Percentiles rank a stretch among this genome's conserved stretches.
Conservation (phyloP, 2,888 invertebrate species). For the Lepidocyrtinus sp. region DNA sequence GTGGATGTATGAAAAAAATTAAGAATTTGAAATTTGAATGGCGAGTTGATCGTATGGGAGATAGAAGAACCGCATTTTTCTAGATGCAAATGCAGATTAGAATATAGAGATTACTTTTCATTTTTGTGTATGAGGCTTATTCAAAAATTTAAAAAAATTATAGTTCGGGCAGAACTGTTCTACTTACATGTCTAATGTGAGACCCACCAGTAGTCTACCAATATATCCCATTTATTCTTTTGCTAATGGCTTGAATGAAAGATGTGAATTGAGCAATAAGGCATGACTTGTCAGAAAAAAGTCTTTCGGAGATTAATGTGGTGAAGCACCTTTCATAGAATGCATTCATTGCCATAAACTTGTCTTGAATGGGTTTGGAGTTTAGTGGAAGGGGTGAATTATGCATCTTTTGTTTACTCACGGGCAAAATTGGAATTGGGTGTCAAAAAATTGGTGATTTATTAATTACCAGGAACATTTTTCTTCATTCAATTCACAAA, state of each 20-base stretch:
- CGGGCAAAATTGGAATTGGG: slow-evolving; percentile 29
- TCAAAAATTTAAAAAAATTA: no score
- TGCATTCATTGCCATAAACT: no score
- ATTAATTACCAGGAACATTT: slow-evolving; percentile 31
- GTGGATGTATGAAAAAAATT: background rate
- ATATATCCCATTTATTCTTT: no score
- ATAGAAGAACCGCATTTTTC: slow-evolving; percentile 28
- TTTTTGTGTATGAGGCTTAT: no score
- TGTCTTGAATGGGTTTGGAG: no score
- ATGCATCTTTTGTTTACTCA: slow-evolving; percentile 36
- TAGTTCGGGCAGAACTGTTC: no score
- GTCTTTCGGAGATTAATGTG: slow-evolving; percentile 43
- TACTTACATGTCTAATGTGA: no score
- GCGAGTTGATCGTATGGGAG: slow-evolving; percentile 8
- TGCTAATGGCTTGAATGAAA: slow-evolving; percentile 18
- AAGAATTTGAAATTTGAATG: no score
- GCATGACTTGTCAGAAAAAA: slow-evolving; percentile 26
- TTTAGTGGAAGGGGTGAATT: background rate
- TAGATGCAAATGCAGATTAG: slow-evolving; percentile 51
- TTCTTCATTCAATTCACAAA: background rate
- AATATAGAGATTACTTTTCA: slow-evolving; percentile 46
- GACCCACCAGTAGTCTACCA: no score
- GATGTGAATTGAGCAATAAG: slow-evolving; percentile 40
- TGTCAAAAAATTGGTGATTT: slow-evolving; percentile 51
- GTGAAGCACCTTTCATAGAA: slow-evolving; percentile 37